Base-by-base conservation (phyloP, 2,797 vertebrate species). In the Astyanax mexicanus region DNA sequence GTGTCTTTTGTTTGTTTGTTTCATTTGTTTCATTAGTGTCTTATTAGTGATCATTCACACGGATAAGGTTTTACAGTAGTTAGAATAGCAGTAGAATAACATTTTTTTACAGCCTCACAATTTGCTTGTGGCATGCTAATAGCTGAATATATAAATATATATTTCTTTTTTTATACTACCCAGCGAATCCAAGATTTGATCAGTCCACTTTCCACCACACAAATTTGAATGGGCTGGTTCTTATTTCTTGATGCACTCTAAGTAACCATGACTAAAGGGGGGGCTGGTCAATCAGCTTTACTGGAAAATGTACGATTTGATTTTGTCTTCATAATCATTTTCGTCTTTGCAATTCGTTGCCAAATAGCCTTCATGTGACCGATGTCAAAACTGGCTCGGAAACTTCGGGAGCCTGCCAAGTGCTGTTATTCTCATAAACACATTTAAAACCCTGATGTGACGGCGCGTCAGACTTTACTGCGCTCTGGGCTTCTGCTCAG, bases 291-390 rank as follows among this genome's bases (percentile, higher is more conserved):
- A 32, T 51, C 21, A 44, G 3, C 23, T 45, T 44, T 29, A 55
- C 13, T 19, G 21, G 12, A 55, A 12, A 23, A 32, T 57, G 4
- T 47, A 37, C 6, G 21, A 19, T 74, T 45, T 51, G 21, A 57
- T 57, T 67, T 38, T 58, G 42, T 49, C 40, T 45, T 58, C 40
- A 29, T 49, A 49, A 69, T 60, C 23, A 27, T 60, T 68, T 60
- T 58, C 12, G 45, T 55, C 17, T 68, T 75, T 60, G 21, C 6
- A 8, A 60, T 49, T 60, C 57, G 13, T 17, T 68, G 42, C 67
- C 42, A 69, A 69, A 61, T 40, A 67, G 23, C 15, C 40, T 65
- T 65, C 62, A 45, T 65, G 23, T 65, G 40, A 45, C 40, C 42
- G 65, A 45, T 29, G 61, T 44, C 64, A 64, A 64, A 62, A 62